These are phyloP conservation scores for Pogonus chalceus DNA, from an alignment of 1,140 invertebrate species.

Conservation along the genomic window DNA sequence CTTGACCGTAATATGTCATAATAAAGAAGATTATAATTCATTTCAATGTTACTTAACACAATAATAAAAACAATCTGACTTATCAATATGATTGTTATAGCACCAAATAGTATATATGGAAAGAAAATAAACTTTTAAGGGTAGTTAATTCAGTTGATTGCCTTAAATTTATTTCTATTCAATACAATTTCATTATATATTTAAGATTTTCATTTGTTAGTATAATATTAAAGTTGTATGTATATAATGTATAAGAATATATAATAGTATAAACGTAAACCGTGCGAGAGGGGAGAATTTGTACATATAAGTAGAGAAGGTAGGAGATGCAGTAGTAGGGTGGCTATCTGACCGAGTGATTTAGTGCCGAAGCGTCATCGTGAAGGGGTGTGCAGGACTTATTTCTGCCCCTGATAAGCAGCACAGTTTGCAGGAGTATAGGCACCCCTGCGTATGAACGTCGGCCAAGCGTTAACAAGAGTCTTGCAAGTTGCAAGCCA, in stretches of 20 bases:
- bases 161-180: background rate
- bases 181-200: background rate
- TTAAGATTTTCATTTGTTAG: background rate
- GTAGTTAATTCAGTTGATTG: no score
- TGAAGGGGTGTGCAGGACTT: background rate
- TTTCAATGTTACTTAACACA: no score
- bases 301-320: background rate
- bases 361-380: background rate
- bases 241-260: background rate
- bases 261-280: background rate
- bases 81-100: no score
- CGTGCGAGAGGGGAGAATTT: no score
- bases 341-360: background rate
- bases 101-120: no score
- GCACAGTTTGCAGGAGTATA: background rate
- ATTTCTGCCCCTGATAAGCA: background rate
- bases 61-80: no score
- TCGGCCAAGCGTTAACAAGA: background rate
- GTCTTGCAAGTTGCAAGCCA: background rate
- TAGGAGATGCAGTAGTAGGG: background rate
- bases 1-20: no score
- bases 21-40: no score
- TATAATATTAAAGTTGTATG: background rate
- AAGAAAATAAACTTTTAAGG: no score
- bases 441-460: background rate